Evolutionary conservation across 1,140 invertebrate genomes (phyloP).

Genomic region (Copidosoma floridanum): DNA sequence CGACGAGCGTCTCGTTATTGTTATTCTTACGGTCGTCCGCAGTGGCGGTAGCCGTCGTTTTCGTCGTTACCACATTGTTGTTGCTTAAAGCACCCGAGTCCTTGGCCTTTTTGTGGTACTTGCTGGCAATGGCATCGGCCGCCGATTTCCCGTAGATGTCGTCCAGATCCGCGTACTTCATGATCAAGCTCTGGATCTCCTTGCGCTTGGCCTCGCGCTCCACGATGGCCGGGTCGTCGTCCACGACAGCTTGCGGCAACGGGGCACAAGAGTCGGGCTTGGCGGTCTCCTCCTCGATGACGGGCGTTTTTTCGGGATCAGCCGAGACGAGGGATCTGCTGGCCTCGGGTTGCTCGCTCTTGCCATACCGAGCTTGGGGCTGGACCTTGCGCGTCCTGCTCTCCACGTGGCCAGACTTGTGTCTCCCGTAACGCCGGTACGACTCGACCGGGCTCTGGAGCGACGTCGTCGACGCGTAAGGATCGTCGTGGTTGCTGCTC

Average conservation of each 20-base stretch:
- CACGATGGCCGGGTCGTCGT: constrained; percentile 58
- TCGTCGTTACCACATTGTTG: constrained; percentile 27
- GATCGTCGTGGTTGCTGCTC: constrained; percentile 6
- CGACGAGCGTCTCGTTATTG: not conserved
- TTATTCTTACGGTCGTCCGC: no score
- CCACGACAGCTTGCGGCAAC: constrained; percentile 48
- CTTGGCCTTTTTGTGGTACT: constrained; percentile 44
- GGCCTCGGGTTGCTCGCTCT: constrained; percentile 44
- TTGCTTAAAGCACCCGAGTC: constrained; percentile 21
- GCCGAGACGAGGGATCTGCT: not conserved
- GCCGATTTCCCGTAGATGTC: constrained; percentile 52
- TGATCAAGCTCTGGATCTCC: constrained; percentile 76
- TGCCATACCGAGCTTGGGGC: constrained; percentile 39
- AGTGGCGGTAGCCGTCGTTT: constrained; percentile 22
- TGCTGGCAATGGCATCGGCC: constrained; percentile 53
- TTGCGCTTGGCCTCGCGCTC: constrained; percentile 75
- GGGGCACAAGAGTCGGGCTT: not conserved
- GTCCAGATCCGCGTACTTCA: constrained; percentile 73
- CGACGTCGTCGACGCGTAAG: not conserved
- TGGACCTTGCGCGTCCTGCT: constrained; percentile 36
- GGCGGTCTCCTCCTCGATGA: not conserved
- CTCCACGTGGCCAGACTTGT: constrained; percentile 48
- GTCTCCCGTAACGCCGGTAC: constrained; percentile 40
- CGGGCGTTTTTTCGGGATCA: not conserved
- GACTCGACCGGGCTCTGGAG: constrained; percentile 24